Evolutionary conservation across 64 coral and sea anemone species (phyloP).

Genomic region (Actinia tenebrosa): DNA sequence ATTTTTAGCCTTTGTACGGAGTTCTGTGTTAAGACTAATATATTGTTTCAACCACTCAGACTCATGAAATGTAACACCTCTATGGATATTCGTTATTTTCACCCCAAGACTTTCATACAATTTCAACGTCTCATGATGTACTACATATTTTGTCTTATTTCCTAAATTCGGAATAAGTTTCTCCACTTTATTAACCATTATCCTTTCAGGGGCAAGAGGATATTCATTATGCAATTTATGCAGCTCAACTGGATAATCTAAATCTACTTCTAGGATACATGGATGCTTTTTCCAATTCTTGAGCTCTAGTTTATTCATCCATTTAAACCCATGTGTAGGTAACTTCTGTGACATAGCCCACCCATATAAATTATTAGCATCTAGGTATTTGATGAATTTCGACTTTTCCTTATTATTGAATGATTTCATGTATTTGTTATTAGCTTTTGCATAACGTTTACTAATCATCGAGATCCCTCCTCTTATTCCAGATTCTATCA

Average conservation of each 20-base stretch:
- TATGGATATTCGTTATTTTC: neutral
- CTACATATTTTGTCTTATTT: neutral
- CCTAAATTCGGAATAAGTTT: neutral
- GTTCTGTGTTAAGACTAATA: neutral
- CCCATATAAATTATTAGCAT: neutral
- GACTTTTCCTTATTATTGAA: neutral
- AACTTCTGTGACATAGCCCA: neutral
- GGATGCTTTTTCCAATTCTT: neutral
- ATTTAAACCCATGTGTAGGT: neutral
- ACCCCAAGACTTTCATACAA: neutral
- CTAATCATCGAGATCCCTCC: neutral
- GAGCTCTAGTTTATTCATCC: neutral
- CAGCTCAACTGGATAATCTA: neutral
- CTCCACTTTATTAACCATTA: neutral
- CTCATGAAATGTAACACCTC: slow-evolving; percentile 3
- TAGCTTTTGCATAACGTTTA: neutral
- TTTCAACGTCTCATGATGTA: neutral
- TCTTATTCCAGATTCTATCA: neutral
- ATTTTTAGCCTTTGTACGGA: neutral
- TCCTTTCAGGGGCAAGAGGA: neutral
- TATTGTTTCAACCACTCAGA: neutral
- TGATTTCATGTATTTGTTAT: neutral
- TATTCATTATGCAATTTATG: slow-evolving; percentile 10
- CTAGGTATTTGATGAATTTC: neutral
- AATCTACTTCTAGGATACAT: neutral